Evolutionary conservation across 2,797 vertebrate genomes (phyloP).

Genomic region (Acanthiza pusilla): DNA sequence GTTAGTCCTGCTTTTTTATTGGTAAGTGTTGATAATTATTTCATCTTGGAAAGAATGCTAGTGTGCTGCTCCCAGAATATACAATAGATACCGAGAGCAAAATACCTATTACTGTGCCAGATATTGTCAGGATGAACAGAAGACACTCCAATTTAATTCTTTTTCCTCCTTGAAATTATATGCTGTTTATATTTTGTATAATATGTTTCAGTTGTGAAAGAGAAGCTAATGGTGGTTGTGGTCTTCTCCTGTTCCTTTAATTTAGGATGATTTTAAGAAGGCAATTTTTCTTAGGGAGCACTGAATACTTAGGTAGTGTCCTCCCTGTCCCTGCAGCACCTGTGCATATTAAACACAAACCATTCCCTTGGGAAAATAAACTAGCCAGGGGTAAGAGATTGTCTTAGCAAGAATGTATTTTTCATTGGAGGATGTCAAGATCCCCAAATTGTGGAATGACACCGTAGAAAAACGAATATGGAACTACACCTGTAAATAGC

Average conservation of each 20-base stretch:
- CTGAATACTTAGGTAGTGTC: background rate
- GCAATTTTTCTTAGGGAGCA: background rate
- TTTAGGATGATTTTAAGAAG: background rate
- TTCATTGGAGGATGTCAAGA: background rate
- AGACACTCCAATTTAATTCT: background rate
- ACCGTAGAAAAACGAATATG: background rate
- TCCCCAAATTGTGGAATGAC: background rate
- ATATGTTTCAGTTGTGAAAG: background rate
- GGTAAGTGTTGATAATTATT: constrained; percentile 72
- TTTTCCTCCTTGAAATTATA: background rate
- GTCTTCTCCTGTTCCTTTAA: background rate
- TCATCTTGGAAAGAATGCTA: background rate
- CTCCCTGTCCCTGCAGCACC: background rate
- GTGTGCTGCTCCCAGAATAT: background rate
- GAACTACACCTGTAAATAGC: background rate
- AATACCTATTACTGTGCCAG: background rate
- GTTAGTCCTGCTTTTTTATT: constrained; percentile 94
- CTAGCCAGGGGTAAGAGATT: background rate
- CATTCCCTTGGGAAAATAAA: background rate
- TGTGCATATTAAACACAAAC: background rate
- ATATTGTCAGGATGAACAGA: background rate
- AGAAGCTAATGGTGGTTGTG: background rate
- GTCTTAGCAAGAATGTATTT: background rate
- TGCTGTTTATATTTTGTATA: background rate
- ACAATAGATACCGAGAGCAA: background rate